Conservation (phyloP, 2,113 vertebrate genomes). For the Pseudorasbora parva region DNA sequence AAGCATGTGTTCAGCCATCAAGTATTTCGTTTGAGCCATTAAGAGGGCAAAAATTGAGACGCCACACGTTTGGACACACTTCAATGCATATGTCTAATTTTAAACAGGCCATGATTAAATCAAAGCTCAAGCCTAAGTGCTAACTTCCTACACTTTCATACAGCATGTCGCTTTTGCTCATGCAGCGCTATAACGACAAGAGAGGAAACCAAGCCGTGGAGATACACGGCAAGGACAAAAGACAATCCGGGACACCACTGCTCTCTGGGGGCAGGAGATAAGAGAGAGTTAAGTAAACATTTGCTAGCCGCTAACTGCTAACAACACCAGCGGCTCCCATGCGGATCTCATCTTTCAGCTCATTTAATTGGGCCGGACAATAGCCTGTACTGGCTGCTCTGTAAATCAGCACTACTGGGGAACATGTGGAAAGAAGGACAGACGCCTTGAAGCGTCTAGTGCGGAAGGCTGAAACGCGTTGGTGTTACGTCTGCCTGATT, state of each 20-base stretch:
- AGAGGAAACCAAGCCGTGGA: constrained; percentile 24
- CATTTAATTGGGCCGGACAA: constrained; percentile 46
- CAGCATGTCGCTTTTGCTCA: background rate
- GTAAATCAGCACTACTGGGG: constrained; percentile 46
- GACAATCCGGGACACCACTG: constrained; percentile 8
- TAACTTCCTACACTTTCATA: constrained; percentile 42
- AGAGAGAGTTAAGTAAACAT: constrained; percentile 55
- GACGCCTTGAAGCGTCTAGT: background rate
- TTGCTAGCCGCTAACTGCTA: constrained; percentile 20
- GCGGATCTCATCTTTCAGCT: constrained; percentile 56
- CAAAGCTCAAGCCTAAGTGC: constrained; percentile 37
- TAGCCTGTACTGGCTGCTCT: constrained; percentile 13
- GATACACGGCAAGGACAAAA: constrained; percentile 38
- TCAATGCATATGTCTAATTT: constrained; percentile 32
- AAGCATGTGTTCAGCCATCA: background rate
- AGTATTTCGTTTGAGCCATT: background rate
- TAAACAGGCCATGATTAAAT: constrained; percentile 49
- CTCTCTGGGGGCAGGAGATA: constrained; percentile 52
- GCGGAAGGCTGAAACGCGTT: constrained; percentile 36
- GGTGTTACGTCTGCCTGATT: constrained; percentile 49
- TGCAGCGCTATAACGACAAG: background rate
- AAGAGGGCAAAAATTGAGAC: constrained; percentile 20
- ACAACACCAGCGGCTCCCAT: constrained; percentile 9
- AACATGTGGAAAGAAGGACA: constrained; percentile 14
- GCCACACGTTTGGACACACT: constrained; percentile 36